Conservation (phyloP, 1,140 invertebrate species). For the Saccostrea echinata region DNA sequence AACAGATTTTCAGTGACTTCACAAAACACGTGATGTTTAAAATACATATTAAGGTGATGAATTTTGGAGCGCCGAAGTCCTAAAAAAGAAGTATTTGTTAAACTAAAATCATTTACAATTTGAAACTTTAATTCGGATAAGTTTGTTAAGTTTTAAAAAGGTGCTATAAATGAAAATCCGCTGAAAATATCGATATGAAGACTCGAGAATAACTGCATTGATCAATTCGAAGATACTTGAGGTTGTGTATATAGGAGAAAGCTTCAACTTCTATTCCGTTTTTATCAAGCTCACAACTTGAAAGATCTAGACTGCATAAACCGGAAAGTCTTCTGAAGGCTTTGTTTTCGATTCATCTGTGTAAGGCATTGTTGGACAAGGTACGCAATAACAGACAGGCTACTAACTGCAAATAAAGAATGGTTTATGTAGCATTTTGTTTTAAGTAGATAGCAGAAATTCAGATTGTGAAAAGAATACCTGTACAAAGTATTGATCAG, state of each 20-base stretch:
- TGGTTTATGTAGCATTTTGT: not conserved
- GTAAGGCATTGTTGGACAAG: not conserved
- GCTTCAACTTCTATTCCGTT: not conserved
- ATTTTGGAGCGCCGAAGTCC: not conserved
- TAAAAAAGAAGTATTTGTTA: not conserved
- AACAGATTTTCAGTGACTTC: slow-evolving; percentile 1
- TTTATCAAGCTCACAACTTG: not conserved
- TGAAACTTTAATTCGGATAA: not conserved
- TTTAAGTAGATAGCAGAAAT: no score
- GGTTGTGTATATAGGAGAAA: not conserved
- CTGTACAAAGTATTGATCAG: not conserved
- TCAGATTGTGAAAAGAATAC: no score
- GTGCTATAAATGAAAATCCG: not conserved
- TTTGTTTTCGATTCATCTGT: not conserved
- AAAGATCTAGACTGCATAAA: not conserved
- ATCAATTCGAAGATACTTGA: not conserved
- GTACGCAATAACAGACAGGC: not conserved
- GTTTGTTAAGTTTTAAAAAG: not conserved
- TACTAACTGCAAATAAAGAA: not conserved
- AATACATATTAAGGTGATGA: not conserved
- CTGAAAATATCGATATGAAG: not conserved
- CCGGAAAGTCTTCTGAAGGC: not conserved
- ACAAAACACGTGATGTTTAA: not conserved
- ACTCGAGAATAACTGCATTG: not conserved
- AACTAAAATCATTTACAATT: not conserved